These are phyloP conservation scores for Phoenoteleia sp. DNA, from an alignment of 2,888 invertebrate genomes.

Conservation along the genomic window DNA sequence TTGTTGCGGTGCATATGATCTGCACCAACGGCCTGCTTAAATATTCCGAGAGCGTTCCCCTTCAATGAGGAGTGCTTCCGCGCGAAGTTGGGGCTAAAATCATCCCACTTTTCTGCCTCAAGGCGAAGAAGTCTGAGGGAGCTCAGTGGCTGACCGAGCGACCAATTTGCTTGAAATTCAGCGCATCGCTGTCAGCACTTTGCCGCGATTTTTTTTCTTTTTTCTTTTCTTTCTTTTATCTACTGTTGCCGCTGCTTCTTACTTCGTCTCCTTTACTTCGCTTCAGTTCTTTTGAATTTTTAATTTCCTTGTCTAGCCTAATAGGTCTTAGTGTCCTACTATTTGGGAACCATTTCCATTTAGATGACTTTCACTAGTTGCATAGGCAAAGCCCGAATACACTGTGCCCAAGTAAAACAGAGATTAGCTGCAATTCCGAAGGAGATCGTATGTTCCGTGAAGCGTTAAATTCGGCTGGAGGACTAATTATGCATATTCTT, in stretches of 20 bases:
- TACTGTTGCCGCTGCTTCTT: neutral
- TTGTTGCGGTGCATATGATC: conserved; percentile 29
- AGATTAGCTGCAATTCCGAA: conserved; percentile 66
- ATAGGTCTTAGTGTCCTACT: conserved; percentile 49
- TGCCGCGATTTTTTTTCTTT: neutral
- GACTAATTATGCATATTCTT: conserved; percentile 58
- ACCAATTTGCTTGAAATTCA: conserved; percentile 28
- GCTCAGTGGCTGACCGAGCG: neutral
- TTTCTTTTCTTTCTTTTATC: neutral
- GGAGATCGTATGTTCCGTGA: conserved; percentile 30
- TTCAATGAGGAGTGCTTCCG: neutral
- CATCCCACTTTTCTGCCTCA: neutral
- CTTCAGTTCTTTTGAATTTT: conserved; percentile 25
- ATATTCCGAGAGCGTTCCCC: conserved; percentile 59
- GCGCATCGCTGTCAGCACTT: conserved; percentile 32
- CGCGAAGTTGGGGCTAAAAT: neutral
- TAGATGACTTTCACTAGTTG: conserved; percentile 63
- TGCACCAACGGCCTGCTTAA: conserved; percentile 56
- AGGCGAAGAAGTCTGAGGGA: neutral
- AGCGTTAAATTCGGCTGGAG: conserved; percentile 37
- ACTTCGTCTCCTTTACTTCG: neutral
- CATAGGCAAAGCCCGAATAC: conserved; percentile 61
- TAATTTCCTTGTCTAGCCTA: conserved; percentile 40
- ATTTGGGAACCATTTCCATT: conserved; percentile 66
- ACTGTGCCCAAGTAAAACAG: conserved; percentile 52